Base-by-base conservation (phyloP, 2,888 invertebrate species). In the Eilema griseolum region DNA sequence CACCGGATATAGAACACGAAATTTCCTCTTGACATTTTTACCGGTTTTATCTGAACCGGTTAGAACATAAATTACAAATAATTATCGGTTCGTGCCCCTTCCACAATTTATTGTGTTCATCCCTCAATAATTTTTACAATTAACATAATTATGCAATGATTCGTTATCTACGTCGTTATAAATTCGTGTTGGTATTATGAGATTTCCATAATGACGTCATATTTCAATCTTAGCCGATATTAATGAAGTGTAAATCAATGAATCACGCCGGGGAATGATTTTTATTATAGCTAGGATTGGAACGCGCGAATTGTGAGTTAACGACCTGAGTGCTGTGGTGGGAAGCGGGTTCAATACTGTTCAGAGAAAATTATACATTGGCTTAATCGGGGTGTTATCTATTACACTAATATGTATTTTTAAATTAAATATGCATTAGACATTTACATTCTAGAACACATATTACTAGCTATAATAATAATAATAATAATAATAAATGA, bases 91-190 rank as follows among this genome's bases (percentile, higher is more conserved):
- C 74, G 67, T 74, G 72, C 81, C 82, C 80, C 80, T 79, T 81
- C 81, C 79, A 78, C 79, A 88, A 88, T 89, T 86, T 88, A 89
- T 88, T 84, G 86, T 85, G 86, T 84, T 85, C 79, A 81, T 81
- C 83, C 86, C 83, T 80, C 86, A 86, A 87, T 89, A 88, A 85
- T 90, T 89, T 88, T 87, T 86, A 79, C 86, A 90, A 92, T 92
- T 92, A 92, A 87, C 91, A 92, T 93, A 93, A 92, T 93, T 91
- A 92, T 92, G 92, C 90, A 92, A 92, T 91, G 91, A 87, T 80
- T 87, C 92, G 89, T 89, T 88, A 88, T 89, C 87, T 86, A 64
- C 69, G 77, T 80, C 82, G 78, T 81, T 82, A 74, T 76, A 76
- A 74, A 81, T 76, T 80, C 73, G 73, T 67, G 71, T 78, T 69